Evolutionary conservation across 2,888 invertebrate genomes (phyloP), one percentile per base, ranked within the genome.

Genomic region (Octodonta nipae): DNA sequence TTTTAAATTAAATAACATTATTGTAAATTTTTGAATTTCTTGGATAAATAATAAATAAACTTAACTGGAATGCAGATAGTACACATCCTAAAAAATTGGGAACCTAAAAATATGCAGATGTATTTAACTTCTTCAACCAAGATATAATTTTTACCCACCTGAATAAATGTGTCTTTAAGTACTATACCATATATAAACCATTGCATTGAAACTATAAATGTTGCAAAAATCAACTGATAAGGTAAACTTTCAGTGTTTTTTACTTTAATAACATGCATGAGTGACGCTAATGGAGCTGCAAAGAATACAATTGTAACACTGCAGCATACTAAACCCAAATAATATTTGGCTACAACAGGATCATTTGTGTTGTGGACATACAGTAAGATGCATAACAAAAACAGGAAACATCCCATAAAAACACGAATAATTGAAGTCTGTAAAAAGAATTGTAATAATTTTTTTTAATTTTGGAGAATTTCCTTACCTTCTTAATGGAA

Each of bases 121-220:
- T n/a, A n/a, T n/a, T n/a, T n/a, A n/a, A n/a, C n/a, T n/a, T n/a
- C n/a, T n/a, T n/a, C n/a, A n/a, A n/a, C n/a, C n/a, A n/a, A n/a
- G n/a, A n/a, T n/a, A n/a, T n/a, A n/a, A n/a, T 24, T 15, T 28
- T 26, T 13, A 25, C 47, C 59, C 58, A 86, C 86, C 68, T 78
- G 73, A 49, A 92, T 74, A 64, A 80, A 89, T 26, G 66, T 56
- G 61, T 93, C 89, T 30, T 75, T 65, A 42, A 84, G 69, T 28
- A 89, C 63, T 30, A 73, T 56, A 15, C 92, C 92, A 64, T 92
- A 93, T 2, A 78, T 56, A 42, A 78, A 73, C 92, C 93, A 93
- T 46, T 86, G 75, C 13, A 74, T 60, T 5, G 83, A 81, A 4
- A 87, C 84, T 31, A 86, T 61, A 56, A 89, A 81, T 20, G 84